Evolutionary conservation across 2,888 invertebrate genomes (phyloP), one percentile per base, ranked within the genome.

Genomic region (Blera fallax): DNA sequence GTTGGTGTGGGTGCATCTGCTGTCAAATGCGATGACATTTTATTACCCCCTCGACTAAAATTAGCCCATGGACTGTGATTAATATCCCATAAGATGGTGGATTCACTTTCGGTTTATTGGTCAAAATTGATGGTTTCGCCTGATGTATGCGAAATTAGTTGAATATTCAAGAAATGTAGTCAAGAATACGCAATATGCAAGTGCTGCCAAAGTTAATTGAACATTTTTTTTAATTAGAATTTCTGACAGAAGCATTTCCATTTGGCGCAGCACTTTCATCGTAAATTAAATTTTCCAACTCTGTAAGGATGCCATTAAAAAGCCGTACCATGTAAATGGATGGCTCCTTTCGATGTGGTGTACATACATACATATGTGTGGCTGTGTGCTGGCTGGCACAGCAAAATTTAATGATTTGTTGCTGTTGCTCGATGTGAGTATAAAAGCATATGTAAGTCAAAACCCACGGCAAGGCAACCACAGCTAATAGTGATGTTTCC

Each of bases 141-240:
- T 18, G 58, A 58, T 37, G 2, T 34, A 58, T 37, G 34, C 2
- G 21, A 58, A 37, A 5, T 58, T 6, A 2, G 14, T 21, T 11
- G 8, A 32, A 34, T 37, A 5, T 24, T 34, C 18, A 16, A n/a
- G n/a, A 21, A 32, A 40, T 27, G 34, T 14, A 24, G n/a, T 27
- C 45, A 14, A 52, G 16, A 27, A 11, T 27, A 8, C 8, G 14
- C 48, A 65, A 48, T n/a, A 7, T 65, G 14, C 32, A 24, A 58
- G n/a, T 48, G 70, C 48, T 60, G 58, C 48, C 67, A 40, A 37
- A 76, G 45, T 40, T 56, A 76, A 65, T 76, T 56, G 65, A 76
- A 76, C 24, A 56, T 37, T 34, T 14, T 58, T 58, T 67, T 48
- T 64, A 27, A 67, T 48, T 76, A 43, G 60, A 58, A 34, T 76